Evolutionary conservation across 2,797 vertebrate species (phyloP), one percentile per base, ranked within the genome.

Genomic region (Acanthurus lineatus): DNA sequence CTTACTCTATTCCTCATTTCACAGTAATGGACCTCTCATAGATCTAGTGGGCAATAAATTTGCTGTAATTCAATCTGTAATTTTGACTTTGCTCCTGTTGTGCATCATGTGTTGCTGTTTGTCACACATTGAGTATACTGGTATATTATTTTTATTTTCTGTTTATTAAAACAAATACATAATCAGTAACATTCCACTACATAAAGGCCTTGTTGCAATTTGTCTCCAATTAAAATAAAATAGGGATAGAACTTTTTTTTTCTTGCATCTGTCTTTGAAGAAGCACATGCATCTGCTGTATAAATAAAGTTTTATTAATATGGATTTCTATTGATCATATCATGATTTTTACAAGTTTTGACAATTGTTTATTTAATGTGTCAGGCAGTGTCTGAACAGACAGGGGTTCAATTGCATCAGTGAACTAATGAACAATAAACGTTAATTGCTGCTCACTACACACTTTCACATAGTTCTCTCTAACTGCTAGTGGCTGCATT

Each of bases 1-100:
- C 48, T 70, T 59, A 20, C 17, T 19, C 53, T 47, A 20, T n/a
- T 63, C 38, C 38, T 66, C 59, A 71, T n/a, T 59, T 20, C 3
- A 32, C 51, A 40, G 44, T 17, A 38, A 28, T 1, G 0, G 67
- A 42, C 9, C 10, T 65, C 22, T 48, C 28, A 25, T 40, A 19
- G 22, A 19, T 40, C 32, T 42, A 38, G 59, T 10, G 20, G 42
- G 1, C 40, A 20, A 19, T 40, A 16, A 32, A 82, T 17, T 19
- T 1, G 44, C 12, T 51, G 40, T 2, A 2, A 20, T 15, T 4
- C 44, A 2, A 42, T 42, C 45, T 48, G 58, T n/a, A 15, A 52
- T 25, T 25, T 4, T 17, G 56, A 22, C 32, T n/a, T 16, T 51
- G n/a, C 9, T 51, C 14, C 49, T 11, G 8, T 6, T n/a, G 9